Evolutionary conservation across 2,797 vertebrate genomes (phyloP).

Genomic region (Discoglossus pictus): DNA sequence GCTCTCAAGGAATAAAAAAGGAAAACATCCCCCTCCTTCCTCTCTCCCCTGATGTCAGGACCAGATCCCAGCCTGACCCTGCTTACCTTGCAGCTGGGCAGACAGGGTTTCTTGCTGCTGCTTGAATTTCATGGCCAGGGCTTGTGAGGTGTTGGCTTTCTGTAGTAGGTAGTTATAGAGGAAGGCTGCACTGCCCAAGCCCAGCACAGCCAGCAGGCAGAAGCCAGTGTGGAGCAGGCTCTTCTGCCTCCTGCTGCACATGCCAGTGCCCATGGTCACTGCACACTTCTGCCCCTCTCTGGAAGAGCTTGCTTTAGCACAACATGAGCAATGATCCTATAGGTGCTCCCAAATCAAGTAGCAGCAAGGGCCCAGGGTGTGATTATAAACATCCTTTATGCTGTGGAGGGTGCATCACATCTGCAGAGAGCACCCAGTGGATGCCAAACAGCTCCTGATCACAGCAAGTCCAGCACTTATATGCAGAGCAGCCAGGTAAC

Average conservation of each 20-base stretch:
- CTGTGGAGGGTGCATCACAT: neutral
- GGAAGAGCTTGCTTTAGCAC: neutral
- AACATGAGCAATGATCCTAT: too few species aligned
- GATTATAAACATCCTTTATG: slow-evolving; percentile 10
- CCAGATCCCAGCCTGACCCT: neutral
- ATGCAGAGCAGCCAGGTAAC: slow-evolving; percentile 19
- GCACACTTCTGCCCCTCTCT: neutral
- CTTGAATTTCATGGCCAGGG: slow-evolving; percentile 59
- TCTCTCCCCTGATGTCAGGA: neutral
- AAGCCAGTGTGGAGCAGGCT: slow-evolving; percentile 60
- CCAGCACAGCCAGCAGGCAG: slow-evolving; percentile 54
- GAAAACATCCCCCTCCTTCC: neutral
- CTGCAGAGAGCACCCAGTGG: neutral
- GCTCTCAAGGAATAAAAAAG: neutral
- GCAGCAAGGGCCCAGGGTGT: neutral
- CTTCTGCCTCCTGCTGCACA: slow-evolving; percentile 68
- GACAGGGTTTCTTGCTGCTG: slow-evolving; percentile 71
- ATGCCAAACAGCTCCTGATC: neutral
- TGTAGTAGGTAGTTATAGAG: slow-evolving; percentile 61
- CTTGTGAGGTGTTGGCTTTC: slow-evolving; percentile 53
- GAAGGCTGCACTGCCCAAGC: slow-evolving; percentile 57
- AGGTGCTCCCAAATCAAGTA: neutral
- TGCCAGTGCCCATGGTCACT: slow-evolving; percentile 59
- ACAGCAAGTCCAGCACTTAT: neutral
- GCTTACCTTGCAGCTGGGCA: slow-evolving; percentile 70